Conservation (phyloP, 2,113 vertebrate species). For the Boleophthalmus pectinirostris region DNA sequence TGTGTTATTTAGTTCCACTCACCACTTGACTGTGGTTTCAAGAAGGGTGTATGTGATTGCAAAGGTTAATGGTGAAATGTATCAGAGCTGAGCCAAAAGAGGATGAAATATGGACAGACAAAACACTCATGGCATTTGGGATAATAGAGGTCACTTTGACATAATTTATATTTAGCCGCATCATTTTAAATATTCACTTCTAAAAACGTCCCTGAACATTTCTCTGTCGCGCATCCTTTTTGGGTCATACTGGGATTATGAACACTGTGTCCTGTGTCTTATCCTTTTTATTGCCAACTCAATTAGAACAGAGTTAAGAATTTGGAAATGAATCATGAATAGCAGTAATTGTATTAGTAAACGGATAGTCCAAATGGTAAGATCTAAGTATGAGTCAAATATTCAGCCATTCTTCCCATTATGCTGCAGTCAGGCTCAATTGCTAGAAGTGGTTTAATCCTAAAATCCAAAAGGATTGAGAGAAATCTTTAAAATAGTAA, state of each 20-base stretch:
- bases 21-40: not conserved
- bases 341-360: not conserved
- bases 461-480: too few species aligned
- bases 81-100: conserved; percentile 16
- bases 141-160: conserved; percentile 10
- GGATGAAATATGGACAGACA: conserved; percentile 9
- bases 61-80: conserved; percentile 37
- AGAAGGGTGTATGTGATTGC: conserved; percentile 25
- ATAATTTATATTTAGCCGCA: conserved; percentile 1
- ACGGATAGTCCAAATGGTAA: not conserved
- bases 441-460: too few species aligned
- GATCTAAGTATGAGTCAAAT: not conserved
- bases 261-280: not conserved
- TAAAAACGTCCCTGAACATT: not conserved
- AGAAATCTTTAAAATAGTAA: too few species aligned
- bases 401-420: not conserved
- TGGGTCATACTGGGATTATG: not conserved
- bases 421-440: not conserved
- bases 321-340: not conserved
- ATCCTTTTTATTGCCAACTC: not conserved
- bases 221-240: not conserved
- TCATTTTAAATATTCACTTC: conserved; percentile 6
- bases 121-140: conserved; percentile 2
- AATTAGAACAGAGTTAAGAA: not conserved
- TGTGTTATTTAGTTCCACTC: conserved; percentile 2